phyloP scores from a whole-genome alignment of 1,140 invertebrate species.

The Cyclargus thomasi region DNA sequence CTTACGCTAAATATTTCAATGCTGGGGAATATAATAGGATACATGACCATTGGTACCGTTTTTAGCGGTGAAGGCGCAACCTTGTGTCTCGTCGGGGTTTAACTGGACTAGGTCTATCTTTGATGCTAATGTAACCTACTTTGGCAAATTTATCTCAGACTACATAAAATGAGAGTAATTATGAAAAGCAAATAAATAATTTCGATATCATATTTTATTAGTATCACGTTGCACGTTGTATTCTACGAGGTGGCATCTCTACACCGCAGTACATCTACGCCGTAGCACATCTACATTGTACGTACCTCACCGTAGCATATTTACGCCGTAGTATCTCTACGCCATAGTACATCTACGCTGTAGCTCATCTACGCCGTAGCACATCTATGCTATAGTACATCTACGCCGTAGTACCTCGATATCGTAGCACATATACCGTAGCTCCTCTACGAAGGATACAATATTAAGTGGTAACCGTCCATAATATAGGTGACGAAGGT shows the following conservation, averaged over 20 bases:
- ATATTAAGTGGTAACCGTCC: background rate
- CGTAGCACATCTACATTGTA: no score
- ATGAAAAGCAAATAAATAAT: background rate
- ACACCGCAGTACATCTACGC: no score
- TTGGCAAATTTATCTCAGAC: no score
- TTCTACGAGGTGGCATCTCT: background rate
- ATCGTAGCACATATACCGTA: background rate
- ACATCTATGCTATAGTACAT: background rate
- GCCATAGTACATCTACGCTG: no score
- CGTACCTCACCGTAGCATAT: background rate
- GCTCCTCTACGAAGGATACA: background rate
- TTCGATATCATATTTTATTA: background rate
- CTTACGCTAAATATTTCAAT: no score
- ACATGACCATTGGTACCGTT: no score
- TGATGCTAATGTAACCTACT: no score
- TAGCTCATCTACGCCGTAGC: background rate
- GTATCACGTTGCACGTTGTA: background rate
- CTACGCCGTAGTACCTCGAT: background rate
- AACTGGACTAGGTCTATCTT: no score
- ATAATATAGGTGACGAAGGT: constrained; percentile 14
- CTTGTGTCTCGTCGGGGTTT: no score
- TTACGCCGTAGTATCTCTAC: background rate
- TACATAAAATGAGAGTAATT: no score
- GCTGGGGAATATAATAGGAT: no score
- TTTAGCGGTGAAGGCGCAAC: no score